Evolutionary conservation across 2,888 invertebrate species (phyloP), one percentile per base, ranked within the genome.

Genomic region (Temnothorax rugatulus): DNA sequence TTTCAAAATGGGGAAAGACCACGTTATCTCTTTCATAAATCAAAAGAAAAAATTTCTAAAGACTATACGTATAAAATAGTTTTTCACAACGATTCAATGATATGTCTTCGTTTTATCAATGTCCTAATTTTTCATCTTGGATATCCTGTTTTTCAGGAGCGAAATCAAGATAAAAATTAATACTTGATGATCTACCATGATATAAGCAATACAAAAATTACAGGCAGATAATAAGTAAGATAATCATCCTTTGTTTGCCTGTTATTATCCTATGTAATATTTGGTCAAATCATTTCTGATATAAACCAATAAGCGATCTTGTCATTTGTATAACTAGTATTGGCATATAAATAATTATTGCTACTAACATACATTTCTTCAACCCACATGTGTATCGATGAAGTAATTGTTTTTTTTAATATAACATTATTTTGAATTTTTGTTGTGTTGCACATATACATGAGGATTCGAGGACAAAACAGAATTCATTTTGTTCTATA

Each of bases 271-370:
- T 79, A 85, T 68, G 79, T 88, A 86, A 86, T 90, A 85, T 87
- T 90, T 89, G 90, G 86, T 90, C 87, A 86, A 90, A 90, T 84
- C 75, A 86, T 81, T 83, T 41, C 76, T 71, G 85, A 82, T 54
- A 81, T 50, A 85, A 73, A 59, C 83, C 82, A 79, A 81, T 83
- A 84, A 85, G 73, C 83, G 81, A 88, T 74, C 77, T 85, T 69
- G 83, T 84, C 79, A 82, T 84, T 82, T 61, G 79, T 82, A 75
- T 57, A 57, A 47, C 79, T 81, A 54, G 3, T n/a, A 34, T 18
- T 57, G 11, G 21, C 47, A 59, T 85, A 84, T 77, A 84, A 84
- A 88, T 82, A 77, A 82, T 52, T 74, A 54, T 84, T 82, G 54
- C 79, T 82, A 74, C 76, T 50, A 73, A 69, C 76, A 64, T 75